A percentile compares a stretch with the other conserved stretches of the same genome.
phyloP scores from a whole-genome alignment of 1,140 invertebrate species.

The Cydia splendana region DNA sequence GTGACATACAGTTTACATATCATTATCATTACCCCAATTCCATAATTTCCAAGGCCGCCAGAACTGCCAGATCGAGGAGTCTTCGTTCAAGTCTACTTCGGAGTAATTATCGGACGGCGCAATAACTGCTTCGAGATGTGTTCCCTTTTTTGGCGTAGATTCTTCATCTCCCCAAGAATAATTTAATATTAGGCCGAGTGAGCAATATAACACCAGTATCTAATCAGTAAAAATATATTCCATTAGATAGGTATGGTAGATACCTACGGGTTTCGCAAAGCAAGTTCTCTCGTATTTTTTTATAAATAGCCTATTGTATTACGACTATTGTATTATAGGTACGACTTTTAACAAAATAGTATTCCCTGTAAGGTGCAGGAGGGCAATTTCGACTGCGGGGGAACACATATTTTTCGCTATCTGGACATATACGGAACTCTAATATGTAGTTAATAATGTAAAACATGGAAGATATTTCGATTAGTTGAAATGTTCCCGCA shows the following conservation, averaged over 20 bases:
- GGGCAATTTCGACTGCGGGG: too few relatives aligned
- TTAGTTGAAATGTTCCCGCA: too few relatives aligned
- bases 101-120: constrained; percentile 36
- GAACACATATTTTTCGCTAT: too few relatives aligned
- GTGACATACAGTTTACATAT: not conserved
- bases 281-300: too few relatives aligned
- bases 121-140: constrained; percentile 39
- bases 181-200: constrained; percentile 40
- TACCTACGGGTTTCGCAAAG: too few relatives aligned
- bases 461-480: too few relatives aligned
- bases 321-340: too few relatives aligned
- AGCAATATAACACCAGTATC: constrained; percentile 39
- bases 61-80: constrained; percentile 42
- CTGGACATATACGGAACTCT: too few relatives aligned
- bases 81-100: constrained; percentile 40
- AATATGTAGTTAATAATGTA: too few relatives aligned
- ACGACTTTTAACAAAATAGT: too few relatives aligned
- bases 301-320: too few relatives aligned
- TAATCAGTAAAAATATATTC: constrained; percentile 21
- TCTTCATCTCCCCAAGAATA: constrained; percentile 42
- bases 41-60: constrained; percentile 53
- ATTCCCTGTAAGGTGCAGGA: too few relatives aligned
- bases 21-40: constrained; percentile 50
- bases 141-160: constrained; percentile 29
- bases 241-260: not conserved